phyloP scores from a whole-genome alignment of 2,797 vertebrate species.

The Rhincodon typus region DNA sequence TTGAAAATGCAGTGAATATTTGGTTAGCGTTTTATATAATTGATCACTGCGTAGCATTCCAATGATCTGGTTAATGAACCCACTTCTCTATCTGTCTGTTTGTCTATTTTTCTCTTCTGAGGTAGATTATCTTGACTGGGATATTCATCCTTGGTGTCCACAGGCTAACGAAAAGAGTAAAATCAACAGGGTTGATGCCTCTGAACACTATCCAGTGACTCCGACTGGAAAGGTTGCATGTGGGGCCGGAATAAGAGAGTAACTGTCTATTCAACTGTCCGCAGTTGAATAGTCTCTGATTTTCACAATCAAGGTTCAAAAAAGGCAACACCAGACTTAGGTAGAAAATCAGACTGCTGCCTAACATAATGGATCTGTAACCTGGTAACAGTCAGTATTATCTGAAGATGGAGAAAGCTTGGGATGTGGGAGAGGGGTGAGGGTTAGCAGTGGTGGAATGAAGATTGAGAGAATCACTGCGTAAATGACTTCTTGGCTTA shows the following conservation, averaged over 20 bases:
- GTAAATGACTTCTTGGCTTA: background rate
- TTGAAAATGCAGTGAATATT: background rate
- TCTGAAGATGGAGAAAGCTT: background rate
- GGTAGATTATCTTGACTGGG: background rate
- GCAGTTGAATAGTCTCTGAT: background rate
- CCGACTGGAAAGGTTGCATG: background rate
- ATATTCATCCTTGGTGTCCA: background rate
- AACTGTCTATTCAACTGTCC: background rate
- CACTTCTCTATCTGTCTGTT: background rate
- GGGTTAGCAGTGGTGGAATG: background rate
- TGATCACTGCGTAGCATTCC: background rate
- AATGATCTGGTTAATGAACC: background rate
- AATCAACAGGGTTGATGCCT: background rate
- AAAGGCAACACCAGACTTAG: background rate
- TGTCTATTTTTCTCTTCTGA: background rate
- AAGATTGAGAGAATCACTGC: background rate
- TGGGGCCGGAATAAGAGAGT: background rate
- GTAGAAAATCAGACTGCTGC: background rate
- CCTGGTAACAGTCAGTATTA: background rate
- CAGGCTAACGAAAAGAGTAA: background rate
- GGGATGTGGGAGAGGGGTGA: background rate
- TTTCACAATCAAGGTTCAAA: background rate
- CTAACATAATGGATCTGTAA: background rate
- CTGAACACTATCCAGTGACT: background rate
- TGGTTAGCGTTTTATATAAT: background rate